phyloP scores from a whole-genome alignment of 2,797 vertebrate species.

The Pseudotriccus pelzelni region DNA sequence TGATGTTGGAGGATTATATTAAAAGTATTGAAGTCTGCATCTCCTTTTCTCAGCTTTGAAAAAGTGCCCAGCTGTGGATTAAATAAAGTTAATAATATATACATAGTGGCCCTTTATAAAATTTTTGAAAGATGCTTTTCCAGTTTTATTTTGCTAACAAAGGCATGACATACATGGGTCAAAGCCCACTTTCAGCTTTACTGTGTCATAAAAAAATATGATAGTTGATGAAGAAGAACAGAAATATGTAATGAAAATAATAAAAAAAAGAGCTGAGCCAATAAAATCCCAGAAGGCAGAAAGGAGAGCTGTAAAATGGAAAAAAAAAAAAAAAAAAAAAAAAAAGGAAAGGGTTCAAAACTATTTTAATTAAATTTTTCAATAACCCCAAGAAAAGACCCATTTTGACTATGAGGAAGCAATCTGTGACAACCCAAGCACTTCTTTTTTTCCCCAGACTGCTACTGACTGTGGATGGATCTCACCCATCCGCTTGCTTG shows the following conservation, averaged over 20 bases:
- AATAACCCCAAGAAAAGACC: not conserved
- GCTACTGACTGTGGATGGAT: not conserved
- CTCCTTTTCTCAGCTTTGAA: not conserved
- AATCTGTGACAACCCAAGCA: not conserved
- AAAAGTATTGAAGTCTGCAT: not conserved
- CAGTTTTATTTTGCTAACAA: conserved; percentile 16
- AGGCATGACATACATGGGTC: not conserved
- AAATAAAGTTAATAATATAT: not conserved
- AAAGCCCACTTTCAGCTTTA: not conserved
- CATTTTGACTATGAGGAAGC: not conserved
- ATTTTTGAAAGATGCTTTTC: not conserved
- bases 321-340: no score
- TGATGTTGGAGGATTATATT: not conserved
- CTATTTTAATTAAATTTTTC: not conserved
- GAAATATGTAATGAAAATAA: not conserved
- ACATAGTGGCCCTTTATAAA: not conserved
- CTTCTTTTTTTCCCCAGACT: not conserved
- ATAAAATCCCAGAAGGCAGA: not conserved
- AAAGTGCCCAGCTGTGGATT: not conserved
- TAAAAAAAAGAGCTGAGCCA: not conserved
- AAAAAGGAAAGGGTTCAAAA: not conserved
- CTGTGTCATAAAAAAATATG: not conserved
- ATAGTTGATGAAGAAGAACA: not conserved
- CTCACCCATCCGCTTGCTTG: not conserved
- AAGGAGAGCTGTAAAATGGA: not conserved